Percentiles rank a stretch among this genome's conserved stretches.
Conservation (phyloP, 2,797 vertebrate species). For the Glossophaga mutica region DNA sequence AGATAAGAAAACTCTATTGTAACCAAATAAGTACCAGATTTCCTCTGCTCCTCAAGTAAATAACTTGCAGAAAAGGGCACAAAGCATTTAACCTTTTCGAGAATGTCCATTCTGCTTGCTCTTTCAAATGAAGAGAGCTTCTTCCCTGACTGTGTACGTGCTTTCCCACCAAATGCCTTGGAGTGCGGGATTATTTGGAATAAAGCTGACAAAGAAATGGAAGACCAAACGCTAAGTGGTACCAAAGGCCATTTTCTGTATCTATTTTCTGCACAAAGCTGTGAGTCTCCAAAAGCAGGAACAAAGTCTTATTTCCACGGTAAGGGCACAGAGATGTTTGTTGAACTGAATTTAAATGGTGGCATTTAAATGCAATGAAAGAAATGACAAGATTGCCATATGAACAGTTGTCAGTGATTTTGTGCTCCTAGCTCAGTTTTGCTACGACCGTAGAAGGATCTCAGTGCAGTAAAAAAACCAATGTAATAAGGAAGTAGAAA, state of each 20-base stretch:
- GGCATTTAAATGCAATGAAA: neutral
- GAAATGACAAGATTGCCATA: neutral
- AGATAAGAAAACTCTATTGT: neutral
- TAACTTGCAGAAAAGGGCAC: neutral
- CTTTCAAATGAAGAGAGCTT: neutral
- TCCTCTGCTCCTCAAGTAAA: neutral
- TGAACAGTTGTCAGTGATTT: neutral
- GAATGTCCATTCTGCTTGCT: neutral
- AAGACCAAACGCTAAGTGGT: neutral
- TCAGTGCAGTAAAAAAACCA: neutral
- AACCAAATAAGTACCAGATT: neutral
- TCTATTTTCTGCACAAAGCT: neutral
- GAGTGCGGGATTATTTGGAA: neutral
- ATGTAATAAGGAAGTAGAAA: neutral
- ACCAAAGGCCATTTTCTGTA: conserved; percentile 7
- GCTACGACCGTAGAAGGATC: neutral
- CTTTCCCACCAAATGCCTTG: neutral
- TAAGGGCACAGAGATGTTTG: neutral
- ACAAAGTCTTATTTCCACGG: neutral
- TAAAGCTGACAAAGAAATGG: conserved; percentile 42
- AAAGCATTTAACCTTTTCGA: neutral
- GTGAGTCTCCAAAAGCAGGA: neutral
- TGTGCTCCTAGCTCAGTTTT: neutral
- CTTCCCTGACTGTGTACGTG: neutral
- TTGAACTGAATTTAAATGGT: neutral